Evolutionary conservation across 2,113 vertebrate species (phyloP).

Genomic region (Tichodroma muraria): DNA sequence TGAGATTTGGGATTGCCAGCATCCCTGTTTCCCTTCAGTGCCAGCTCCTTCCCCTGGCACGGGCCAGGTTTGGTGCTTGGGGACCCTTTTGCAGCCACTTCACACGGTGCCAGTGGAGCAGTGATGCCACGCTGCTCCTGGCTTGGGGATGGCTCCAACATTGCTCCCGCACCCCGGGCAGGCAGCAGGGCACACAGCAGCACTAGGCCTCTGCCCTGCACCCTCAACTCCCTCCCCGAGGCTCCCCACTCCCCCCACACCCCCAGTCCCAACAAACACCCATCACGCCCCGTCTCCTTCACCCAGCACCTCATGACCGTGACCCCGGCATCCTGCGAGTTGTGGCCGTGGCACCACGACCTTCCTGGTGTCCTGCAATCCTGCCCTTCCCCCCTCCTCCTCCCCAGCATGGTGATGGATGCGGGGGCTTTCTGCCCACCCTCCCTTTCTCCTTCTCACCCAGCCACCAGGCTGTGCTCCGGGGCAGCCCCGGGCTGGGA

Average conservation of each 20-base stretch:
- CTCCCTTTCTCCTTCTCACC: too few relatives aligned
- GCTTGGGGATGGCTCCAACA: rapidly evolving
- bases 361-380: neutral
- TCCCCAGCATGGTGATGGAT: neutral
- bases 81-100: neutral
- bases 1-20: neutral
- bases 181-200: neutral
- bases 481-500: neutral
- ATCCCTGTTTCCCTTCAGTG: neutral
- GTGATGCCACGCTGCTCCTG: rapidly evolving
- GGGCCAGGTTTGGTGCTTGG: neutral
- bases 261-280: neutral
- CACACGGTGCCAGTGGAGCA: rapidly evolving
- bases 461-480: neutral
- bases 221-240: neutral
- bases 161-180: neutral
- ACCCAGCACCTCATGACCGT: neutral
- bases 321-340: rapidly evolving
- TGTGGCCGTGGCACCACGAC: rapidly evolving
- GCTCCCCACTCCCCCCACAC: neutral
- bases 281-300: neutral
- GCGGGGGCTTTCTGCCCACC: neutral
- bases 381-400: neutral
- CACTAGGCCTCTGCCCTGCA: neutral
- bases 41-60: rapidly evolving